Conservation (phyloP, 2,113 vertebrate genomes). For the Oreochromis spilurus region DNA sequence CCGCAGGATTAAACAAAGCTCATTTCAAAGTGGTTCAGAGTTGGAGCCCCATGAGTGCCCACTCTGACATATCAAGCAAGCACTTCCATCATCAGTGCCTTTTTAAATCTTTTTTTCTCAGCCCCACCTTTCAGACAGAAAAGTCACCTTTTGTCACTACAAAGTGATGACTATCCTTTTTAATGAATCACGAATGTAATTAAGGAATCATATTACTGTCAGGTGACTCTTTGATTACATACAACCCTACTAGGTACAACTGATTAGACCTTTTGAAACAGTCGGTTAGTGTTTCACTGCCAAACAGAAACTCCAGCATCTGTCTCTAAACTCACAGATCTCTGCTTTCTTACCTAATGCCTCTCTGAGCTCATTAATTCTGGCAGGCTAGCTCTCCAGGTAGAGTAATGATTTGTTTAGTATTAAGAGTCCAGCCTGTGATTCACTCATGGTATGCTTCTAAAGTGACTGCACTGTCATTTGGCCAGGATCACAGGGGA, state of each 20-base stretch:
- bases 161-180: neutral
- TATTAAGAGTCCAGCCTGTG: slow-evolving; percentile 15
- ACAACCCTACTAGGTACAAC: neutral
- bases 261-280: neutral
- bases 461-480: slow-evolving; percentile 5
- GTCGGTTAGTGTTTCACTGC: neutral
- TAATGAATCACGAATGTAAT: neutral
- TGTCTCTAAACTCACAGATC: neutral
- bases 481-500: neutral
- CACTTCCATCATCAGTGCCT: neutral
- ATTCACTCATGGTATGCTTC: neutral
- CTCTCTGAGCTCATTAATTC: slow-evolving; percentile 51
- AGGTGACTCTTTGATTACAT: neutral
- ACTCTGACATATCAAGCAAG: neutral
- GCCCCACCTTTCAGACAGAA: neutral
- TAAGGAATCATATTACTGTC: neutral
- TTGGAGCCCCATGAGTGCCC: neutral
- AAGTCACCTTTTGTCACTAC: neutral
- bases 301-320: neutral
- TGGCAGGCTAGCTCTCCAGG: slow-evolving; percentile 30
- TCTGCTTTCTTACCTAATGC: neutral
- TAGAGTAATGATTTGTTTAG: slow-evolving; percentile 48
- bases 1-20: slow-evolving; percentile 36
- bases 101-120: neutral
- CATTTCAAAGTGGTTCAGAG: slow-evolving; percentile 24